Evolutionary conservation across 2,888 invertebrate genomes (phyloP).

Genomic region (Drosophila setosimentum): DNA sequence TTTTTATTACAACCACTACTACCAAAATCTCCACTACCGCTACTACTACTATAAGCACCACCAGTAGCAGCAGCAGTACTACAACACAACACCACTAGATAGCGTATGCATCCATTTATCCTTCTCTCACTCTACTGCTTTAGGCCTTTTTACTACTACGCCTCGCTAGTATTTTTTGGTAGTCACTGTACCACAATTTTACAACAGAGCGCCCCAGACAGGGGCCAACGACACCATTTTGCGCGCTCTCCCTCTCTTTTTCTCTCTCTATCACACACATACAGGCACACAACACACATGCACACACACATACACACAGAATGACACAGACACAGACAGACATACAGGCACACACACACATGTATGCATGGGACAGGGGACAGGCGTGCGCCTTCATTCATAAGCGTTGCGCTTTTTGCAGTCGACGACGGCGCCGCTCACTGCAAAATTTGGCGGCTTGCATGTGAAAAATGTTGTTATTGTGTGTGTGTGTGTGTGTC

Average conservation of each 20-base stretch:
- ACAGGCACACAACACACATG: background rate
- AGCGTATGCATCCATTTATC: constrained; percentile 41
- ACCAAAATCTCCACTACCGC: constrained; percentile 26
- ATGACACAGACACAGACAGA: too few relatives aligned
- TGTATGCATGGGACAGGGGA: constrained; percentile 22
- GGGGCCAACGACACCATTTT: constrained; percentile 76
- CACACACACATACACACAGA: constrained; percentile 21
- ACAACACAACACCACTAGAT: constrained; percentile 16
- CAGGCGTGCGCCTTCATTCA: constrained; percentile 70
- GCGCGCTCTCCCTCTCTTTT: constrained; percentile 36
- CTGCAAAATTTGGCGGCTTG: constrained; percentile 63
- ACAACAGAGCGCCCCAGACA: constrained; percentile 66
- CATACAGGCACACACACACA: constrained; percentile 1
- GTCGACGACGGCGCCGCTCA: constrained; percentile 40
- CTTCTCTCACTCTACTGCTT: constrained; percentile 34
- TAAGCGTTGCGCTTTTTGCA: constrained; percentile 66
- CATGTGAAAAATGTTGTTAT: constrained; percentile 49
- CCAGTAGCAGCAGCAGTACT: constrained; percentile 4
- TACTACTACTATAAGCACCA: constrained; percentile 5
- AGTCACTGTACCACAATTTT: constrained; percentile 77
- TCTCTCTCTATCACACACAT: constrained; percentile 6
- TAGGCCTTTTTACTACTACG: constrained; percentile 66
- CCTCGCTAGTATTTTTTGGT: constrained; percentile 76
- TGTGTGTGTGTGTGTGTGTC: constrained; percentile 23
- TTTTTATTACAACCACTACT: constrained; percentile 59